Conservation (phyloP, 2,888 invertebrate genomes). For the Argyresthia albistria region DNA sequence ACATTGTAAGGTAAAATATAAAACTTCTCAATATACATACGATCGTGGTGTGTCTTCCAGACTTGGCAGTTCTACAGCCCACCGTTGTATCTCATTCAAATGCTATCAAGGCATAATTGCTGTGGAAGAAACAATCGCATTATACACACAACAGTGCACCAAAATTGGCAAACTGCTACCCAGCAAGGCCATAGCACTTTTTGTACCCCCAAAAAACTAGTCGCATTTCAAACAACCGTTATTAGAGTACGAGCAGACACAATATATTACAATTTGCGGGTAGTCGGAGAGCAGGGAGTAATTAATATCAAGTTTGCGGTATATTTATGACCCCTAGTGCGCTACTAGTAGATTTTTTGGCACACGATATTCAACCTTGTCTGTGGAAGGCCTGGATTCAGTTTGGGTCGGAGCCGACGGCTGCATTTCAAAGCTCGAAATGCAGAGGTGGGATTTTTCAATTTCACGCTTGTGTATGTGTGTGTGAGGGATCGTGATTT, state of each 20-base stretch:
- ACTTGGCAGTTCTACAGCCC: no score
- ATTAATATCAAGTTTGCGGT: conserved; percentile 63
- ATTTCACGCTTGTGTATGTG: conserved; percentile 20
- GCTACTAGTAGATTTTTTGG: no score
- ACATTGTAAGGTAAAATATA: no score
- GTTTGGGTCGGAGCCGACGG: conserved; percentile 6
- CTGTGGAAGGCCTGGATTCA: conserved; percentile 7
- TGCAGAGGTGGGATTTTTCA: conserved; percentile 20
- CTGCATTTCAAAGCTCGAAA: conserved; percentile 17
- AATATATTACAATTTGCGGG: conserved; percentile 50
- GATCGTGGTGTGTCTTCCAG: no score
- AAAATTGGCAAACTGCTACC: no score
- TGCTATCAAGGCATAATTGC: no score
- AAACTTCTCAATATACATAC: no score
- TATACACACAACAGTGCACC: no score
- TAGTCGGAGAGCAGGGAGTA: conserved; percentile 38
- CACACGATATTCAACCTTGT: background rate
- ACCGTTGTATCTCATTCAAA: no score
- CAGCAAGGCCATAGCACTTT: background rate
- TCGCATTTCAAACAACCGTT: background rate
- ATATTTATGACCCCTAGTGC: conserved; percentile 32
- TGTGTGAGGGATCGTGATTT: conserved; percentile 15
- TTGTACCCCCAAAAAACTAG: background rate
- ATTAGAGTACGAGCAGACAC: conserved; percentile 11
- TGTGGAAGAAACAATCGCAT: no score